Evolutionary conservation across 2,888 invertebrate genomes (phyloP), one percentile per base, ranked within the genome.

Genomic region (Hemistola chrysoprasaria): DNA sequence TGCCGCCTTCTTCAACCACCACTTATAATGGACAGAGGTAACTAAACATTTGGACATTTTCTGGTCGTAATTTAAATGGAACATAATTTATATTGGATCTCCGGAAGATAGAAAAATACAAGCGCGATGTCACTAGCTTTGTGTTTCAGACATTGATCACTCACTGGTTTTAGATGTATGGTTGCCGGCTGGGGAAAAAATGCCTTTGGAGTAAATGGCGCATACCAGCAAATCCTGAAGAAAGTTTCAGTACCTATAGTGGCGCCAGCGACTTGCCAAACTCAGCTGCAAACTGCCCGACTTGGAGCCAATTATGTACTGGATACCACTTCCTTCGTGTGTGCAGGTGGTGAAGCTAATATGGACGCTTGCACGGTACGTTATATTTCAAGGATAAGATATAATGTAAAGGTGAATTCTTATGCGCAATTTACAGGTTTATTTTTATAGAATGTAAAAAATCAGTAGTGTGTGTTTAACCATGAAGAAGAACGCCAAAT

Each of bases 131-230:
- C n/a, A n/a, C n/a, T n/a, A n/a, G n/a, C n/a, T n/a, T n/a, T n/a
- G n/a, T n/a, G n/a, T n/a, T n/a, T n/a, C n/a, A n/a, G n/a, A n/a
- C n/a, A n/a, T n/a, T n/a, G n/a, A n/a, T n/a, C n/a, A n/a, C n/a
- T n/a, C n/a, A n/a, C 22, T 28, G 3, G 1, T 44, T 58, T 9
- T 41, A 90, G 90, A 47, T 93, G 93, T 62, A 90, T 90, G 81
- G 94, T 95, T 0, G 87, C 94, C n/a, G 97, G 97, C 6, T 97
- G 97, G 96, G 97, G 97, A 7, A 95, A 95, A 68, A 90, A 95
- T 53, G 92, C 93, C 53, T 97, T 95, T 48, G 90, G 90, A 1
- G 24, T 74, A 1, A 86, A 73, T 71, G 90, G 88, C 0, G 84
- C 77, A 47, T 92, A 91, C 62, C 93, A 94, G 69, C 90, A 91